Conservation (phyloP, 2,888 invertebrate genomes). For the Volucella inanis region DNA sequence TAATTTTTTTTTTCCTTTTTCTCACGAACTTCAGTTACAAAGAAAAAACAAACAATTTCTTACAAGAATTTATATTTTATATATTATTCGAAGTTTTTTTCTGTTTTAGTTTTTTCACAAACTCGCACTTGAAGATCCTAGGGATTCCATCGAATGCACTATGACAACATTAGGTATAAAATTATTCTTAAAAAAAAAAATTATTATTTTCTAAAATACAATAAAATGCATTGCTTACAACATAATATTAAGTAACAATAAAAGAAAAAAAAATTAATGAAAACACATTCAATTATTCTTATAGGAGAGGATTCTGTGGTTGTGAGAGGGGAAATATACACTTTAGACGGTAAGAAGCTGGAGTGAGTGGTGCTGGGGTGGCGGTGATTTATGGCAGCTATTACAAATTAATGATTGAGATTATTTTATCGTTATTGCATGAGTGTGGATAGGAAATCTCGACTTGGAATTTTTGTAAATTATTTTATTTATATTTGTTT, state of each 20-base stretch:
- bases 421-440: neutral
- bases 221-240: constrained; percentile 71
- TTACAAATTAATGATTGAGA: constrained; percentile 41
- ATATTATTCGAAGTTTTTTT: constrained; percentile 2
- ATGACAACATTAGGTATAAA: constrained; percentile 73
- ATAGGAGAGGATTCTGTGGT: constrained; percentile 24
- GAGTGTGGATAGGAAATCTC: neutral
- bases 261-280: constrained; percentile 51
- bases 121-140: constrained; percentile 52
- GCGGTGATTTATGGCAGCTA: constrained; percentile 61
- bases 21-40: neutral
- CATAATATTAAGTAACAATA: constrained; percentile 70
- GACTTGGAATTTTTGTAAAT: constrained; percentile 7
- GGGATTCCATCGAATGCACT: constrained; percentile 55
- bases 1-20: constrained; percentile 26
- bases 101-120: neutral
- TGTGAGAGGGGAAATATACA: constrained; percentile 49
- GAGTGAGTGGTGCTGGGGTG: constrained; percentile 29
- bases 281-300: constrained; percentile 41
- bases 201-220: constrained; percentile 65
- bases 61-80: constrained; percentile 8
- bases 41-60: constrained; percentile 6
- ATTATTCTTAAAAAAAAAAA: constrained; percentile 57
- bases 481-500: constrained; percentile 1
- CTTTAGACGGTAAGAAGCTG: constrained; percentile 34